Conservation (phyloP, 2,888 invertebrate genomes). For the Capitulum mitella region DNA sequence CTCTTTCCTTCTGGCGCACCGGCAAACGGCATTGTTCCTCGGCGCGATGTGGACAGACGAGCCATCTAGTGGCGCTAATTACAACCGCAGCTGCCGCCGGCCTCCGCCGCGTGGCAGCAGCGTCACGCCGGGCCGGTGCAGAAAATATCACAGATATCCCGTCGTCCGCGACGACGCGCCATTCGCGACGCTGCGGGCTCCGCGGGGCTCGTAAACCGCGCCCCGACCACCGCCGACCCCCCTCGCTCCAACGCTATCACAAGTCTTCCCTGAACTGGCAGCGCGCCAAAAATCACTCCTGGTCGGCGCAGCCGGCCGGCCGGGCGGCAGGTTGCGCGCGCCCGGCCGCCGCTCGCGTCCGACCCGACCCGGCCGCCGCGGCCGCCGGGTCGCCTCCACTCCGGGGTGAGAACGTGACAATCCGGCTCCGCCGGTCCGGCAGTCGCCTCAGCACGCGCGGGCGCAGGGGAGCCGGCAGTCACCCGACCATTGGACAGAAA, state of each 20-base stretch:
- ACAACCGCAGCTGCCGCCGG: neutral
- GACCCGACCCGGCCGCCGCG: neutral
- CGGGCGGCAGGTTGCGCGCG: too few relatives aligned
- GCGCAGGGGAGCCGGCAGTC: too few relatives aligned
- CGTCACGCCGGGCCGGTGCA: neutral
- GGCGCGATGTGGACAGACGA: too few relatives aligned
- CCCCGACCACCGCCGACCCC: neutral
- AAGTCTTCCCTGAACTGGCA: slow-evolving; percentile 3
- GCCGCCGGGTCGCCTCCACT: neutral
- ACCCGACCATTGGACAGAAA: too few relatives aligned
- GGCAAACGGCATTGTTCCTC: neutral
- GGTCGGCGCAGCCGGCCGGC: too few relatives aligned
- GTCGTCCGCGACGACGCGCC: neutral
- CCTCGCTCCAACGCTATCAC: neutral
- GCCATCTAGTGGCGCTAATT: neutral
- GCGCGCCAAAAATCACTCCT: neutral
- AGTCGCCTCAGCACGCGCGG: too few relatives aligned
- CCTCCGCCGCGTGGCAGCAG: neutral
- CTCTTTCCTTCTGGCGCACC: neutral
- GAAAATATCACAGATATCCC: neutral
- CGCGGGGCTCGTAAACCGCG: neutral
- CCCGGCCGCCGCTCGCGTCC: neutral
- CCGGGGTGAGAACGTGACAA: neutral
- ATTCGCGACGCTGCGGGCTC: neutral
- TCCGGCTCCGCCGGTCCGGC: too few relatives aligned